Evolutionary conservation across 2,113 vertebrate genomes (phyloP), one percentile per base, ranked within the genome.

Genomic region (Oncorhynchus clarkii): DNA sequence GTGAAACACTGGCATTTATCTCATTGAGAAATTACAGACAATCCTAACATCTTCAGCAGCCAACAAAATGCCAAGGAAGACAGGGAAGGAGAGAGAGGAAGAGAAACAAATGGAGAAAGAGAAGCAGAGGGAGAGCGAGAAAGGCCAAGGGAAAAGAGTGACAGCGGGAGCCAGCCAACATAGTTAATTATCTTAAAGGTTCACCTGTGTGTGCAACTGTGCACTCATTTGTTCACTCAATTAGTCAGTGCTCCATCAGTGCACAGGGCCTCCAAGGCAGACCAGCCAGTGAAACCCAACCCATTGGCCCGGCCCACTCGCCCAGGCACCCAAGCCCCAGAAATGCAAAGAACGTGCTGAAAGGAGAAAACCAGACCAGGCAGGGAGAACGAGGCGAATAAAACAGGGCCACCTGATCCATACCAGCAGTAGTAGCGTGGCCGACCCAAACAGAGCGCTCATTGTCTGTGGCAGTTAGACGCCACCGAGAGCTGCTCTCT

Each of bases 401-500:
- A 94, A 95, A 94, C 92, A 86, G 90, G 88, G 91, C 92, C 92
- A 94, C 93, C 92, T 92, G 92, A 95, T 92, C 91, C 91, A 91
- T 85, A 87, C 84, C 93, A 89, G 87, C 82, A 85, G 82, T 83
- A 92, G 92, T 91, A 83, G 89, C 83, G 86, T 87, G 82, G 86
- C 81, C 82, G 88, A 88, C 90, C 79, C 69, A 91, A 95, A 98
- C 96, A 99, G 95, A 96, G 95, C 87, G 39, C 81, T 94, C 94
- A 95, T 98, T 99, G 97, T 98, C 94, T 94, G 87, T 84, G 45
- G 82, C 80, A 87, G 92, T 54, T 79, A 87, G 92, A 94, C 93
- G 93, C 87, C 89, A 92, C 89, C 88, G 92, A 94, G 94, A 84
- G 93, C 93, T 95, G 94, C 93, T 94, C 95, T 96, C 92, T 95